Conservation (phyloP, 2,113 vertebrate species). For the cattle (Bos taurus) region ARS-UCD2.0 NC_037335.1:41368001-41368500, state of each 20-base stretch:
- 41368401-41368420: neutral
- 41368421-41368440: slow-evolving; percentile 21
- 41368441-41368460: neutral
- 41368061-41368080: neutral
- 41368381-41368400: neutral
- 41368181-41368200: neutral
- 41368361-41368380: neutral
- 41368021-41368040: neutral
- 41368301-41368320: neutral
- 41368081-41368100: neutral
- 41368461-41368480: neutral
- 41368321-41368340: neutral
- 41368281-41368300: neutral
- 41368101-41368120: neutral
- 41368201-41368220: neutral
- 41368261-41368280: neutral
- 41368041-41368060: neutral
- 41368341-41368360: neutral
- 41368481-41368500: neutral
- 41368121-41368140: neutral
- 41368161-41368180: neutral
- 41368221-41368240: neutral
- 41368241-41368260: neutral
- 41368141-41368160: neutral
- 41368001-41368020: neutral